Conservation (phyloP, 2,113 vertebrate species). For the Odontophorus gujanensis region DNA sequence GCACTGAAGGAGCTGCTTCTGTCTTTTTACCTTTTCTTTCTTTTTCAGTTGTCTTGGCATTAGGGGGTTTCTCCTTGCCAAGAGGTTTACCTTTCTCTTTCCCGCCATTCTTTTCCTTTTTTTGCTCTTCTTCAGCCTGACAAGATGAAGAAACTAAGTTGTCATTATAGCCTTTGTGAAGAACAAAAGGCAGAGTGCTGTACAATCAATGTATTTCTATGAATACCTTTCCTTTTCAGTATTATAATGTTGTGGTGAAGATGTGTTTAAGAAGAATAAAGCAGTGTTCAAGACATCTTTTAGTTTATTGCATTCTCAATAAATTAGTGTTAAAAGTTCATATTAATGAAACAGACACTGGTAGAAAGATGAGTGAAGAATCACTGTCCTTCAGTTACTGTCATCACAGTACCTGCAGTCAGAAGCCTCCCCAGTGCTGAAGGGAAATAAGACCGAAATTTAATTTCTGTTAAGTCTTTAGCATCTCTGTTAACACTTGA, state of each 20-base stretch:
- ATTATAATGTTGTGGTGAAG: neutral
- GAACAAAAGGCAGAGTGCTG: neutral
- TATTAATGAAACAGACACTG: neutral
- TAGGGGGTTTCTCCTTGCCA: slow-evolving; percentile 60
- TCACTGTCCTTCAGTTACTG: neutral
- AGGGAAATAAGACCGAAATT: neutral
- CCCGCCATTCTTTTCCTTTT: slow-evolving; percentile 58
- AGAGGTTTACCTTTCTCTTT: slow-evolving; percentile 56
- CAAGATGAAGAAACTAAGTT: slow-evolving; percentile 24
- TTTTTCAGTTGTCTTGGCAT: slow-evolving; percentile 71
- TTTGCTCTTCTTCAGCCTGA: slow-evolving; percentile 72
- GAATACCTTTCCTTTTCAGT: neutral
- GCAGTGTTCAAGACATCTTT: neutral
- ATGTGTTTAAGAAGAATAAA: neutral
- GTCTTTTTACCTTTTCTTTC: slow-evolving; percentile 77
- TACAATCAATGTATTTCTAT: neutral
- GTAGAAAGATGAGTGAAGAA: neutral
- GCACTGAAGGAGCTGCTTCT: neutral
- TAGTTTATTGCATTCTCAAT: neutral
- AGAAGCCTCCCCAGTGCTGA: neutral
- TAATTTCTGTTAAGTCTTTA: neutral
- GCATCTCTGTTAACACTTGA: slow-evolving; percentile 1
- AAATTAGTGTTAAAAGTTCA: neutral
- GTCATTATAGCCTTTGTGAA: neutral
- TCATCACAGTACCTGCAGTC: neutral